Evolutionary conservation across 2,797 vertebrate species (phyloP).

Genomic region (Mustela erminea): DNA sequence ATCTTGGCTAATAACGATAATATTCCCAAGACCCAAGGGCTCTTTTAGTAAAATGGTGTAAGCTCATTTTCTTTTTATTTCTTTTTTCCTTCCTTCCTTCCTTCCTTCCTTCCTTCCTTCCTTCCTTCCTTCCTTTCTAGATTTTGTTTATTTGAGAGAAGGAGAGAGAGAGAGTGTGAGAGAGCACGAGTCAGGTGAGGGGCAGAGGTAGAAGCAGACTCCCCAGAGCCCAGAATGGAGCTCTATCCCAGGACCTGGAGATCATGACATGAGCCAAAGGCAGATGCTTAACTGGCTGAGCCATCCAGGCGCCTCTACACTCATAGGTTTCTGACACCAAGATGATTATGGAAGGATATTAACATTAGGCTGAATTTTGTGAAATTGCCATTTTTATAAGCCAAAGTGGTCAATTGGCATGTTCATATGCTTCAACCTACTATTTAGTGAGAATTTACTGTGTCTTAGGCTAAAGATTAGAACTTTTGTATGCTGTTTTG

Average conservation of each 20-base stretch:
- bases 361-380: conserved; percentile 10
- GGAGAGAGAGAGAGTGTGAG: too few species aligned
- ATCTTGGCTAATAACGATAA: not conserved
- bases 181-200: too few species aligned
- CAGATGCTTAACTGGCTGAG: not conserved
- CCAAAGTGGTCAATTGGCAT: not conserved
- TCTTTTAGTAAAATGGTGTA: not conserved
- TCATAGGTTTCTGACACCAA: not conserved
- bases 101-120: too few species aligned
- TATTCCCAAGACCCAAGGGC: not conserved
- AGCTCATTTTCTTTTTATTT: too few species aligned
- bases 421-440: not conserved
- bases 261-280: not conserved
- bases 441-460: not conserved
- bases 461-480: not conserved
- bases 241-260: not conserved
- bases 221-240: not conserved
- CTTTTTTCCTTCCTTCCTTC: too few species aligned
- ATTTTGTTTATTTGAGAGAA: not conserved
- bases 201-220: not conserved
- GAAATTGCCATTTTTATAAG: not conserved
- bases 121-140: too few species aligned
- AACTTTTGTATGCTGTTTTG: not conserved
- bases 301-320: not conserved
- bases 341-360: not conserved